Conservation (phyloP, 92 coral and sea anemone species). For the Epizoanthus illoricatus region DNA sequence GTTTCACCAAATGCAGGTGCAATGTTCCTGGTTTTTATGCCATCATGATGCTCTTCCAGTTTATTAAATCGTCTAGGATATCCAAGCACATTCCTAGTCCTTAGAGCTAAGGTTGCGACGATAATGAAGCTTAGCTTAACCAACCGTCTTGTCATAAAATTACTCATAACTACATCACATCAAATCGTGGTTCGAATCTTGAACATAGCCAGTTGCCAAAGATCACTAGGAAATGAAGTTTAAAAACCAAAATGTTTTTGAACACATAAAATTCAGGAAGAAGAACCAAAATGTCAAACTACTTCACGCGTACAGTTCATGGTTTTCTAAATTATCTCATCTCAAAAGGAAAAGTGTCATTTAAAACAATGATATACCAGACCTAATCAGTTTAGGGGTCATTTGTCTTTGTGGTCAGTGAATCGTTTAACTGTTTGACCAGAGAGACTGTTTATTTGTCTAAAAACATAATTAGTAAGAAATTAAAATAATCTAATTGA, state of each 20-base stretch:
- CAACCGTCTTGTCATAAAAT: constrained; percentile 10
- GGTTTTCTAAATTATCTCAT: constrained; percentile 24
- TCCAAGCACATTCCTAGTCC: not conserved
- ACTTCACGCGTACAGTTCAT: not conserved
- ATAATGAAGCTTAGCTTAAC: not conserved
- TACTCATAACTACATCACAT: not conserved
- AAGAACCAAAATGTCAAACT: not conserved
- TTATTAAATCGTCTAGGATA: not conserved
- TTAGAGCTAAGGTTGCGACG: not conserved
- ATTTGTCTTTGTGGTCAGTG: constrained; percentile 16
- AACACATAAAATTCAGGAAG: not conserved
- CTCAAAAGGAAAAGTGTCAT: constrained; percentile 14
- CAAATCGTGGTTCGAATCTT: not conserved
- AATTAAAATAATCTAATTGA: not conserved
- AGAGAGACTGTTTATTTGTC: not conserved
- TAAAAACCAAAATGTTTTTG: not conserved
- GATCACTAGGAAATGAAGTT: not conserved
- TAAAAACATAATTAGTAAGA: not conserved
- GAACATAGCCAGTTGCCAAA: constrained; percentile 7
- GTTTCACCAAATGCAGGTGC: not conserved
- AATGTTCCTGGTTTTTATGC: not conserved
- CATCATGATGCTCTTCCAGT: not conserved
- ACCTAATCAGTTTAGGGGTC: constrained; percentile 26
- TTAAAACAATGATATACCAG: constrained; percentile 20
- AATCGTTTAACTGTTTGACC: constrained; percentile 13